Base-by-base conservation (phyloP, 2,888 invertebrate genomes). In the Hirtodrosophila histrioides region DNA sequence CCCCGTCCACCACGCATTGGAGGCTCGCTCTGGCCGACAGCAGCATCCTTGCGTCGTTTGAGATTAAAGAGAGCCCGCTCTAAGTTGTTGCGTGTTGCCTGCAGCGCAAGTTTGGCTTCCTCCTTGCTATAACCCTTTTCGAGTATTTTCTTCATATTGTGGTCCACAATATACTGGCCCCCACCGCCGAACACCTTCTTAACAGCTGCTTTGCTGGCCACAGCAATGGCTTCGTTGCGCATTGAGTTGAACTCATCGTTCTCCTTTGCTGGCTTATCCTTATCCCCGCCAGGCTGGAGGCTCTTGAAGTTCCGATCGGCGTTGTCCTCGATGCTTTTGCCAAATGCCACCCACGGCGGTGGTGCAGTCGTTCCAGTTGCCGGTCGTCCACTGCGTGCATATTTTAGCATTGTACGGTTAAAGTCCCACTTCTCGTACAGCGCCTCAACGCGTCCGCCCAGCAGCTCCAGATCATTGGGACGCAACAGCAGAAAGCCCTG, bases 321-420 rank as follows among this genome's bases (percentile, higher is more conserved):
- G 39, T 93, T 92, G 27, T 93, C 91, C n/a, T 83, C 79, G 55
- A 96, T 93, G 86, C 94, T 95, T 85, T 95, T 95, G 0, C 98
- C 98, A 92, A 98, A 98, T 35, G 97, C 95, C 79, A 97, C 97
- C 97, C 98, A 98, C 37, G 96, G 97, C 4, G 97, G 97, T 2
- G 97, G 97, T 0, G 96, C 96, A 69, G 96, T 96, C 78, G 95
- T 95, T 0, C 83, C 81, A 57, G 93, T 94, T 11, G 86, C 62
- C 2, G 88, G 85, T 5, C 89, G 79, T 1, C 89, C 90, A 57
- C 88, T 89, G 23, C 86, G 83, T 3, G 94, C 94, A 87, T 94
- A 94, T 86, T 94, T 94, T 4, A 94, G 93, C 79, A 95, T 92
- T 75, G 94, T 94, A 79, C 94, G 90, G 48, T 93, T 95, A 46